phyloP scores from a whole-genome alignment of 1,140 invertebrate species.

The Drosophila simulans region DNA sequence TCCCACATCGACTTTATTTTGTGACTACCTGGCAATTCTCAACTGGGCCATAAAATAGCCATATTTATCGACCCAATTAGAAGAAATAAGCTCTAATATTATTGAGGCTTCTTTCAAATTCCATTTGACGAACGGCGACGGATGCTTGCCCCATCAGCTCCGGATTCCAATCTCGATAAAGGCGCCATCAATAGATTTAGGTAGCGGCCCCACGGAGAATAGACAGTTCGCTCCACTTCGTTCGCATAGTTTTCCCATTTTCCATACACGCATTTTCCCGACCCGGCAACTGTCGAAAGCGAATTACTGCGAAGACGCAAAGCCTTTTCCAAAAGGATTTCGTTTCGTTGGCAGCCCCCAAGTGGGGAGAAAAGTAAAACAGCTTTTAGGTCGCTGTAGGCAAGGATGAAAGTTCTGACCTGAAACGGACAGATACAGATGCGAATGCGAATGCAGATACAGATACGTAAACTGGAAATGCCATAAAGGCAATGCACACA shows the following conservation, averaged over 20 bases:
- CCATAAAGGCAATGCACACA: slow-evolving; percentile 68
- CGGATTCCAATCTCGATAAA: slow-evolving; percentile 5
- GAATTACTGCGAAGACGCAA: slow-evolving; percentile 74
- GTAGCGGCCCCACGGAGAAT: slow-evolving; percentile 7
- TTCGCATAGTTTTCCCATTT: slow-evolving; percentile 31
- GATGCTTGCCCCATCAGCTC: background rate
- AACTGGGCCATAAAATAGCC: background rate
- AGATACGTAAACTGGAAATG: slow-evolving; percentile 54
- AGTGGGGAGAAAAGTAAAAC: slow-evolving; percentile 40
- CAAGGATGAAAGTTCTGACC: slow-evolving; percentile 11
- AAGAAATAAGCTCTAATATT: slow-evolving; percentile 18
- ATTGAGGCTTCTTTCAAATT: slow-evolving; percentile 16
- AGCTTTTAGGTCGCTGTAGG: slow-evolving; percentile 14
- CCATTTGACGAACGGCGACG: background rate
- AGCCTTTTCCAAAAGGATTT: slow-evolving; percentile 76
- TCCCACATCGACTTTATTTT: background rate
- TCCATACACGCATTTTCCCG: slow-evolving; percentile 8
- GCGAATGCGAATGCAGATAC: background rate
- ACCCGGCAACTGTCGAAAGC: slow-evolving; percentile 45
- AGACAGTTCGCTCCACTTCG: slow-evolving; percentile 6
- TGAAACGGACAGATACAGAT: slow-evolving; percentile 12
- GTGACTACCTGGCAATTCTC: too few relatives aligned
- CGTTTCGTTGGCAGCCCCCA: slow-evolving; percentile 46
- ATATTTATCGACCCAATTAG: slow-evolving; percentile 24
- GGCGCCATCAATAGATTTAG: slow-evolving; percentile 39